Conservation (phyloP, 1,140 invertebrate genomes). For the Propsilocerus akamusi region DNA sequence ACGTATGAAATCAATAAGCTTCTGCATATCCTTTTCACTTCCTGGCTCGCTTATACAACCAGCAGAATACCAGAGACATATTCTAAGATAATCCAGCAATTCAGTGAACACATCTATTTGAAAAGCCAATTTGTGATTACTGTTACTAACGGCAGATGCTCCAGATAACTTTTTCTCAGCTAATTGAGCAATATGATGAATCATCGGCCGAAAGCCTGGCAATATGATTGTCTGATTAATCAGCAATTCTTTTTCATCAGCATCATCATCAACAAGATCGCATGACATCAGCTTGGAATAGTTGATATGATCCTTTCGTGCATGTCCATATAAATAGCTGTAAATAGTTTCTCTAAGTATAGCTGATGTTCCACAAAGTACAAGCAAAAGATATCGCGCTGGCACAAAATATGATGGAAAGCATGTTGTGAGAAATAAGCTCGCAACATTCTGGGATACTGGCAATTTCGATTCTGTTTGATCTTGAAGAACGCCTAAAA, state of each 20-base stretch:
- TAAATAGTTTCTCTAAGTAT: conserved; percentile 17
- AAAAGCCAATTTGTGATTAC: conserved; percentile 49
- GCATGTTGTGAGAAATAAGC: conserved; percentile 60
- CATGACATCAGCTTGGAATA: conserved; percentile 19
- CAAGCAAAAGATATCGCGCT: conserved; percentile 63
- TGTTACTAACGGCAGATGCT: too few species aligned
- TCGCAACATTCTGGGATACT: conserved; percentile 61
- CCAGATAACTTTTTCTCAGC: conserved; percentile 19
- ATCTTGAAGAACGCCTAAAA: conserved; percentile 26
- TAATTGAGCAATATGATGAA: conserved; percentile 23
- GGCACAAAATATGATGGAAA: conserved; percentile 65
- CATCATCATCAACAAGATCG: conserved; percentile 12
- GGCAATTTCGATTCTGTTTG: conserved; percentile 45
- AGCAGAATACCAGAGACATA: conserved; percentile 39
- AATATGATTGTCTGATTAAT: conserved; percentile 15
- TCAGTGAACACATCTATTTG: conserved; percentile 40
- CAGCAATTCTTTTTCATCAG: conserved; percentile 8
- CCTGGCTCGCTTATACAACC: conserved; percentile 24
- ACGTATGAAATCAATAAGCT: conserved; percentile 16
- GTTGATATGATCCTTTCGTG: conserved; percentile 22
- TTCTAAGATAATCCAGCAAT: conserved; percentile 52
- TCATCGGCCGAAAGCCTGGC: conserved; percentile 21
- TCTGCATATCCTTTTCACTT: conserved; percentile 14
- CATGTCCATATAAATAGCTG: conserved; percentile 19
- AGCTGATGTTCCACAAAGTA: conserved; percentile 45